Conservation (phyloP, 2,888 invertebrate species). For the Seira sanloemensis region DNA sequence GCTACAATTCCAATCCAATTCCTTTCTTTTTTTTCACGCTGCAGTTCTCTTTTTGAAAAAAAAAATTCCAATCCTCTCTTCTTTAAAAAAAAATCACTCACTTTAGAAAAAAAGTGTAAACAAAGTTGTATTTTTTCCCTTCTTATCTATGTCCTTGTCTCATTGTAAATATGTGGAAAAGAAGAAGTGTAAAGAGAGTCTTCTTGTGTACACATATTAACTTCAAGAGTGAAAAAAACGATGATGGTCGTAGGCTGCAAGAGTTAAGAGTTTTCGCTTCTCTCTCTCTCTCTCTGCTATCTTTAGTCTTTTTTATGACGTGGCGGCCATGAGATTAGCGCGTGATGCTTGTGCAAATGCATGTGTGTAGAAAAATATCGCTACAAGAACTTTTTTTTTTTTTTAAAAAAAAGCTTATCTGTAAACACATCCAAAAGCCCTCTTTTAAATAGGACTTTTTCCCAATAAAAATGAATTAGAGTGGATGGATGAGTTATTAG, state of each 20-base stretch:
- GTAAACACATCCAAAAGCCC: no score
- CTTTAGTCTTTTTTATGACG: not conserved
- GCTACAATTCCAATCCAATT: not conserved
- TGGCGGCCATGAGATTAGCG: not conserved
- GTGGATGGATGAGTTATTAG: not conserved
- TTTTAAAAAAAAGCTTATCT: no score
- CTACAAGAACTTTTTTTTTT: no score
- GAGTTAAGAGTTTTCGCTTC: no score
- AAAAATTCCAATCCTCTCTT: not conserved
- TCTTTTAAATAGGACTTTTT: no score
- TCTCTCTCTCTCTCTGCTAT: no score
- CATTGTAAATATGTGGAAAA: not conserved
- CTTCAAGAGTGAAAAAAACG: not conserved
- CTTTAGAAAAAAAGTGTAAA: not conserved
- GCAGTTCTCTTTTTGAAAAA: slow-evolving; percentile 1
- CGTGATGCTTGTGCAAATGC: not conserved
- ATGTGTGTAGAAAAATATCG: no score
- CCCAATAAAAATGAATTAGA: no score
- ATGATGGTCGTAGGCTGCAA: not conserved
- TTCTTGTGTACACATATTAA: not conserved
- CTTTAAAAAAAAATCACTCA: not conserved
- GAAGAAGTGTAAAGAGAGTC: not conserved
- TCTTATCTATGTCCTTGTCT: slow-evolving; percentile 1
- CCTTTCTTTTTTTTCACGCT: not conserved
- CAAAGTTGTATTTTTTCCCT: slow-evolving; percentile 1